A percentile compares a stretch with the other conserved stretches of the same genome.
phyloP scores from a whole-genome alignment of 2,888 invertebrate genomes.

The Stenchaetothrips biformis region DNA sequence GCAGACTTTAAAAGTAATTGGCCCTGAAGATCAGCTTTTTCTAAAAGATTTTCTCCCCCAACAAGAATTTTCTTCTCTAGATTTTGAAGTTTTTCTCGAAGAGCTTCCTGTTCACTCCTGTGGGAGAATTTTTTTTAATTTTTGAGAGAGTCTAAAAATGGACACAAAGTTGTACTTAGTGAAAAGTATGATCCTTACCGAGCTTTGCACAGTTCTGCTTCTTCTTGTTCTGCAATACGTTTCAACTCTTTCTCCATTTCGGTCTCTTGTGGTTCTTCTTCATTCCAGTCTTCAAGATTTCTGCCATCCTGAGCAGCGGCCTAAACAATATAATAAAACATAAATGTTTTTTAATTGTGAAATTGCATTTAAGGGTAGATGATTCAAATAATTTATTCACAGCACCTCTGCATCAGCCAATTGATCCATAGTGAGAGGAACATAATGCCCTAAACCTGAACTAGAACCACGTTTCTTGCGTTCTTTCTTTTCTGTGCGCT shows the following conservation, averaged over 20 bases:
- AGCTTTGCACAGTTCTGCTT: slow-evolving; percentile 69
- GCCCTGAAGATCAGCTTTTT: slow-evolving; percentile 93
- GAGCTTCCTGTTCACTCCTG: slow-evolving; percentile 39
- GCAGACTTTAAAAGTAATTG: slow-evolving; percentile 82
- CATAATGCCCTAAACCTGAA: background rate
- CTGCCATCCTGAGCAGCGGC: slow-evolving; percentile 25
- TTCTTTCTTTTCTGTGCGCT: slow-evolving; percentile 24
- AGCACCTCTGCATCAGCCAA: background rate
- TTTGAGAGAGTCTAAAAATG: background rate
- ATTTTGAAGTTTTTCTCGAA: slow-evolving; percentile 70
- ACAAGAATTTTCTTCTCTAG: slow-evolving; percentile 94
- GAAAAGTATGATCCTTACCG: slow-evolving; percentile 50
- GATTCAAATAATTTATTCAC: background rate
- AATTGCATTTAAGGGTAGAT: background rate
- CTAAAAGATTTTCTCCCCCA: slow-evolving; percentile 95
- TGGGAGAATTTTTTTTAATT: slow-evolving; percentile 26
- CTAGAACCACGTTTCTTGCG: background rate
- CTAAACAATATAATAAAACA: background rate
- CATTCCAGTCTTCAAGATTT: slow-evolving; percentile 40
- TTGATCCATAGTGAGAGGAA: background rate
- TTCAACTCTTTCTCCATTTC: slow-evolving; percentile 63
- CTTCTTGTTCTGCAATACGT: slow-evolving; percentile 56
- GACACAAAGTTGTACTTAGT: background rate
- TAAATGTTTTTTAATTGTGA: background rate
- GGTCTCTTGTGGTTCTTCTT: slow-evolving; percentile 51